Evolutionary conservation across 2,797 vertebrate genomes (phyloP).

Genomic region (Molossus molossus): DNA sequence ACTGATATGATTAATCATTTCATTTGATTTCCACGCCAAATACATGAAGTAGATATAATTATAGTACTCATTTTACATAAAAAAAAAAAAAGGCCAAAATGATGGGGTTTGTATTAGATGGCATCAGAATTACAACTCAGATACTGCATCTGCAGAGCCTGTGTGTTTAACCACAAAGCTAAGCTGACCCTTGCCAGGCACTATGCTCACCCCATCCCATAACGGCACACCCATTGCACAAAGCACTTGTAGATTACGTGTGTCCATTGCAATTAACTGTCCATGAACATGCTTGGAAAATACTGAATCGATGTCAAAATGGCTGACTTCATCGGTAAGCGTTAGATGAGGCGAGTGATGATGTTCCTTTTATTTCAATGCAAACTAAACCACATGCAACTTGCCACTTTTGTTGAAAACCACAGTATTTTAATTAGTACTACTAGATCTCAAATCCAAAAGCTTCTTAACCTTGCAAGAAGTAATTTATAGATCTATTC

Average conservation of each 20-base stretch:
- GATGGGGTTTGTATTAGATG: background rate
- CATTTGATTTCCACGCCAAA: background rate
- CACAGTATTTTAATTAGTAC: slow-evolving; percentile 61
- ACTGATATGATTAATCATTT: background rate
- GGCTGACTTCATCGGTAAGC: background rate
- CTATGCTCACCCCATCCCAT: accelerated
- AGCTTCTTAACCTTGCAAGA: slow-evolving; percentile 40
- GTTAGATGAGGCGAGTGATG: background rate
- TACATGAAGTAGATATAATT: background rate
- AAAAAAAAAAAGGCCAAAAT: background rate
- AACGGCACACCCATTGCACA: background rate
- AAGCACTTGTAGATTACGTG: background rate
- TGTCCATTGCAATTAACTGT: background rate
- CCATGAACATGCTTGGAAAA: slow-evolving; percentile 5
- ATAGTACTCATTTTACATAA: background rate
- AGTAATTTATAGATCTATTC: slow-evolving; percentile 63
- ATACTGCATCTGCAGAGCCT: background rate
- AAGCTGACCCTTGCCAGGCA: background rate
- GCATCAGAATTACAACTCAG: background rate
- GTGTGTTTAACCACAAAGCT: background rate
- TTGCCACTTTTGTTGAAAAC: slow-evolving; percentile 26
- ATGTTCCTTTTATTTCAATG: background rate
- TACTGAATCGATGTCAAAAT: background rate
- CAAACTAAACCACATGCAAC: background rate
- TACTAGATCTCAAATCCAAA: slow-evolving; percentile 29